phyloP scores from a whole-genome alignment of 2,888 invertebrate species.

The Nemotelus pantherinus region DNA sequence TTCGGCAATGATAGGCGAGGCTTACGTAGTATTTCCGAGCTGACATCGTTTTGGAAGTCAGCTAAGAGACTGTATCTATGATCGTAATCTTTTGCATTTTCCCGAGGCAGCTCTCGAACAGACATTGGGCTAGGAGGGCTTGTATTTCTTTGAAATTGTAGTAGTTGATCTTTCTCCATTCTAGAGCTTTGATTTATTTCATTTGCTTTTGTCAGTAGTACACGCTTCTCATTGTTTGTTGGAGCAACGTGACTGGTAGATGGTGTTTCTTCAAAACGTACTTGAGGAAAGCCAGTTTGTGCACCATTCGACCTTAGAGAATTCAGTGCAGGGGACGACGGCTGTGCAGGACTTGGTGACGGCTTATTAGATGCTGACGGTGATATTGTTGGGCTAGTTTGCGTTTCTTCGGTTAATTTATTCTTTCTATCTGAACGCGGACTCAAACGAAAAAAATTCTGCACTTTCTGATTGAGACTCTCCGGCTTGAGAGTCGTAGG shows the following conservation, averaged over 20 bases:
- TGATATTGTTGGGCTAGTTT: slow-evolving; percentile 21
- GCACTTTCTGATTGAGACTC: slow-evolving; percentile 44
- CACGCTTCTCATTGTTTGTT: background rate
- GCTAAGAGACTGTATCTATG: slow-evolving; percentile 54
- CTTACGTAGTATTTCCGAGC: slow-evolving; percentile 31
- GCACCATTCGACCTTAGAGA: background rate
- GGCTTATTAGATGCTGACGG: background rate
- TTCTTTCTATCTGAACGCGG: slow-evolving; percentile 44
- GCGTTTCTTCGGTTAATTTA: slow-evolving; percentile 21
- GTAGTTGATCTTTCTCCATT: background rate
- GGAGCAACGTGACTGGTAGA: background rate
- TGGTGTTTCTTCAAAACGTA: slow-evolving; percentile 11
- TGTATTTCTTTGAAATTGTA: background rate
- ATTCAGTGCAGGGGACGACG: background rate
- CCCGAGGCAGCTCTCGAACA: background rate
- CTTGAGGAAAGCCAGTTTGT: background rate
- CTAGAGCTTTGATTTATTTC: background rate
- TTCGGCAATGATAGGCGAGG: slow-evolving; percentile 50
- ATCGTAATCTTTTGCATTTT: slow-evolving; percentile 52
- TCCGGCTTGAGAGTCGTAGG: slow-evolving; percentile 24
- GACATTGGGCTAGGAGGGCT: background rate
- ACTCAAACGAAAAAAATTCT: slow-evolving; percentile 47
- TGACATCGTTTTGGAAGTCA: slow-evolving; percentile 21
- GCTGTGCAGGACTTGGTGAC: background rate
- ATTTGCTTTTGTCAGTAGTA: background rate